These are phyloP conservation scores for Stenolophus ochropezus DNA, from an alignment of 2,888 invertebrate species.

Conservation along the genomic window DNA sequence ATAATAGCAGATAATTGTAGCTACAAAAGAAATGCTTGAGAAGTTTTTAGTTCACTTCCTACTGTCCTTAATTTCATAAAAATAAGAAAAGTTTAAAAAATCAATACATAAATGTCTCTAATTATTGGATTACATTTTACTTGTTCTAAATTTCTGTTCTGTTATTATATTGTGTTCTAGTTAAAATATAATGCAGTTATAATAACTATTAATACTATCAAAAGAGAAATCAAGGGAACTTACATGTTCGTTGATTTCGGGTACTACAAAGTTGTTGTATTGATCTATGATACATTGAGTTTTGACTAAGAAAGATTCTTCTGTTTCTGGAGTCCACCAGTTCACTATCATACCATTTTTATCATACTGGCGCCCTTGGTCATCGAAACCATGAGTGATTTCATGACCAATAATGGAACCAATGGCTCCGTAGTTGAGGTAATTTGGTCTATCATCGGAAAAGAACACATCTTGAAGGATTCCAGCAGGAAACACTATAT, in stretches of 20 bases:
- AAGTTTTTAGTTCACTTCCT: no score
- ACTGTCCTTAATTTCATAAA: no score
- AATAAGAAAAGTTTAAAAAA: no score
- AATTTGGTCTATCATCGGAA: constrained; percentile 89
- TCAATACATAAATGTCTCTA: background rate
- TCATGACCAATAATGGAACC: constrained; percentile 95
- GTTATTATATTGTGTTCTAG: background rate
- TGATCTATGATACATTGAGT: constrained; percentile 84
- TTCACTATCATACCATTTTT: constrained; percentile 87
- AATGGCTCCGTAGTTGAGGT: constrained; percentile 94
- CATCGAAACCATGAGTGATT: constrained; percentile 93
- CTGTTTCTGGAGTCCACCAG: constrained; percentile 93
- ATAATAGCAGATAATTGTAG: no score
- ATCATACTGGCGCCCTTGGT: constrained; percentile 94
- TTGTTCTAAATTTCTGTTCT: background rate
- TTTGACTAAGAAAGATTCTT: constrained; percentile 86
- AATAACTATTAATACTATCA: background rate
- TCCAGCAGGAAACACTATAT: constrained; percentile 92
- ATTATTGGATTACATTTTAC: background rate
- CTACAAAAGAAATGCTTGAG: no score
- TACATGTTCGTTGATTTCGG: constrained; percentile 75
- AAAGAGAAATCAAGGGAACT: background rate
- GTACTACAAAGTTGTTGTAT: constrained; percentile 92
- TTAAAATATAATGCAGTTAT: background rate
- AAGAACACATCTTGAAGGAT: constrained; percentile 95